Evolutionary conservation across 2,888 invertebrate genomes (phyloP), one percentile per base, ranked within the genome.

Genomic region (Leptura quadrifasciata): DNA sequence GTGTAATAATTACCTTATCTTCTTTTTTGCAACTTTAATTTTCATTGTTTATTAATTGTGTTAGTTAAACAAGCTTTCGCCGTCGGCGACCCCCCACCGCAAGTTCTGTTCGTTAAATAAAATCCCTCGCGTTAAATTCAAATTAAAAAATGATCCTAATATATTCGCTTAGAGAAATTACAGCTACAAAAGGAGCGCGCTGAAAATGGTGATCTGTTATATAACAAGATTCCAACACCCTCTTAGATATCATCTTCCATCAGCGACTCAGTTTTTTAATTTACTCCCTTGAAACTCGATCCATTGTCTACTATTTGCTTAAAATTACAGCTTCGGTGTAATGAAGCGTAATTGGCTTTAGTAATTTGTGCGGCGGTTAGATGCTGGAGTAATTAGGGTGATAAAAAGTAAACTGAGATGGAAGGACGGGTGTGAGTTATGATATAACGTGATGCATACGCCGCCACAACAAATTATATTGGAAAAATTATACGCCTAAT

Each of bases 211-310:
- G 15, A 60, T 60, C 60, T 27, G 60, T 60, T 60, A 60, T 27
- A 57, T 21, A 27, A 60, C 60, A 60, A 60, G 60, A 20, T 24
- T 21, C 60, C 60, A n/a, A 60, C 63, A 39, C 35, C 39, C 39
- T 18, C 63, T 63, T 35, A 35, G 63, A 63, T 31, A 65, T 65
- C 65, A 21, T 18, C 31, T 68, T 68, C 24, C 68, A 35, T 57
- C 57, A 68, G 57, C 68, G n/a, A 18, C 39, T 39, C 63, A 17
- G 18, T 31, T 68, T 57, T 55, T 68, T 68, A 68, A 68, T 68
- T 68, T 68, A 57, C 17, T 68, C 68, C 54, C 68, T 57, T 15
- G 68, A 55, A 68, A 68, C 68, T 27, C 68, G 18, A 68, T 68
- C 68, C 68, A 68, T 57, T 68, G 68, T 68, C 57, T 57, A 35